Evolutionary conservation across 2,113 vertebrate species (phyloP), one percentile per base, ranked within the genome.

Genomic region (Aspidoscelis tigris): DNA sequence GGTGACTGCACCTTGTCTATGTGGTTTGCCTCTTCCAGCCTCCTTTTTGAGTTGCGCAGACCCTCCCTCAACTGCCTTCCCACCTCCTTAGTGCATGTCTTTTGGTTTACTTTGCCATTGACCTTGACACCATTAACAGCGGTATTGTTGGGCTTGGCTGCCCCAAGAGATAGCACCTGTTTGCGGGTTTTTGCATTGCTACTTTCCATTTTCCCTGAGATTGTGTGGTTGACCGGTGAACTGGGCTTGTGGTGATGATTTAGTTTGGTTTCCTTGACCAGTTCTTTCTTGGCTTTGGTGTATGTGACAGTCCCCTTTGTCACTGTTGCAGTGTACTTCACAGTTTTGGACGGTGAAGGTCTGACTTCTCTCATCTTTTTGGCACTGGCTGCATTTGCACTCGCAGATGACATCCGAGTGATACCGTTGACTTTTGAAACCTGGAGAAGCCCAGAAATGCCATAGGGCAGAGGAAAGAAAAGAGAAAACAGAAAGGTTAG

Each of bases 111-210:
- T 95, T 97, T 96, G 92, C 98, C 97, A 86, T 98, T 98, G 95
- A 97, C 97, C 94, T 97, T 98, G 90, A 95, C 92, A 95, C 96
- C 95, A 41, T 92, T 95, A 89, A 93, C 90, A 92, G 96, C 93
- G 86, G 94, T 92, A 94, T 94, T 95, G 88, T 96, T 93, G 90
- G 96, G 92, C 95, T 91, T 96, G 95, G 96, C 96, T 92, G 91
- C 93, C 94, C 95, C 96, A 94, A 96, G 96, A 95, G 98, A 97
- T 98, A 99, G 98, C 99, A 99, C 99, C 98, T 99, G 98, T 98
- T 99, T 99, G 96, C 98, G 98, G 93, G 98, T 99, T 99, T 99
- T 99, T 99, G 99, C 98, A 99, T 99, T 98, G 98, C 98, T 99
- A 97, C 97, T 97, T 97, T 98, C 97, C 95, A 95, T 96, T 98